A percentile compares a stretch with the other conserved stretches of the same genome.
Conservation (phyloP, 2,113 vertebrate species). For the Eptatretus burgeri region DNA sequence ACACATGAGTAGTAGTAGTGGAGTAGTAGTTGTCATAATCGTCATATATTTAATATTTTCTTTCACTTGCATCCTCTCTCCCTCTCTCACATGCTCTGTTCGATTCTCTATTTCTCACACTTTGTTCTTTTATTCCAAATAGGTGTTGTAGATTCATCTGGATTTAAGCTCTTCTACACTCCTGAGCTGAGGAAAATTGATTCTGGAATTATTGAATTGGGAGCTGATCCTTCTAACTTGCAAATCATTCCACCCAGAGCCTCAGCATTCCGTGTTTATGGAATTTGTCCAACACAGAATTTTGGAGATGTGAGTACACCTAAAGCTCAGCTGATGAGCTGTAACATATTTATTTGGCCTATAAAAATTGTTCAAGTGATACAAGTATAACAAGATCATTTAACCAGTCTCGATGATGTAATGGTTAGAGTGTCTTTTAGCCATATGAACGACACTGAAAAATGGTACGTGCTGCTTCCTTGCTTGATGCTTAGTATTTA, state of each 20-base stretch:
- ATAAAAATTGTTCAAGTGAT: too few relatives aligned
- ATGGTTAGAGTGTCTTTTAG: background rate
- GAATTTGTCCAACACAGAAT: background rate
- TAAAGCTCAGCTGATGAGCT: background rate
- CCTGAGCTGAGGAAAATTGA: background rate
- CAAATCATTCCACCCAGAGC: constrained; percentile 4
- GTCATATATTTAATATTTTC: background rate
- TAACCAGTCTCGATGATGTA: background rate
- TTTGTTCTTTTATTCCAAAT: background rate
- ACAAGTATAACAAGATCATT: too few relatives aligned
- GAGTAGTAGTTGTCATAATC: background rate
- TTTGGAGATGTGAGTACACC: background rate
- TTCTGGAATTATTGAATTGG: background rate
- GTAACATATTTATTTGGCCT: background rate
- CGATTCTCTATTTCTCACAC: background rate
- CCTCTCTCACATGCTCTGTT: background rate
- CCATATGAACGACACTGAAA: background rate
- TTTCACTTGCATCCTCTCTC: background rate
- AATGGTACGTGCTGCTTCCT: background rate
- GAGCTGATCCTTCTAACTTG: background rate
- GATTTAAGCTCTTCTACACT: constrained; percentile 5
- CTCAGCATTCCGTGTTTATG: background rate
- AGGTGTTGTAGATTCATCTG: background rate
- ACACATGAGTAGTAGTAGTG: too few relatives aligned
- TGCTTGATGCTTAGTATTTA: too few relatives aligned